Conservation (phyloP, 92 coral and sea anemone species). For the Phenganax marumi region DNA sequence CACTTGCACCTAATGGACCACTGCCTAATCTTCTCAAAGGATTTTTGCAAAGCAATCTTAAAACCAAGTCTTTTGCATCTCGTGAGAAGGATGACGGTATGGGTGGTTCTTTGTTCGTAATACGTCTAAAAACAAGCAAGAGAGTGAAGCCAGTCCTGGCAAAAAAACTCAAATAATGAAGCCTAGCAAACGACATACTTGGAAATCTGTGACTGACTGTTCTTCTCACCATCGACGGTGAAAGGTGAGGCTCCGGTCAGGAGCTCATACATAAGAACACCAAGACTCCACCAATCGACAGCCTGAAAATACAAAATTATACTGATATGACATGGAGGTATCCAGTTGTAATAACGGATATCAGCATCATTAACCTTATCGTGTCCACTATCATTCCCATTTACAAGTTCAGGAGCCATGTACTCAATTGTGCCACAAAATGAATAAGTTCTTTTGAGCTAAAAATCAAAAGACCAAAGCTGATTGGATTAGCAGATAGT, state of each 20-base stretch:
- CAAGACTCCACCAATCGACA: constrained; percentile 99
- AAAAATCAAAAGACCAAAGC: background rate
- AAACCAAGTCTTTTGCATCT: constrained; percentile 72
- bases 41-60: constrained; percentile 73
- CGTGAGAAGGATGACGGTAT: constrained; percentile 80
- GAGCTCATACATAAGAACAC: constrained; percentile 91
- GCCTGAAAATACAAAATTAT: constrained; percentile 55
- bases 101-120: constrained; percentile 80
- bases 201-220: constrained; percentile 94
- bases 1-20: constrained; percentile 88
- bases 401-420: constrained; percentile 99
- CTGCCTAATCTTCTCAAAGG: constrained; percentile 72
- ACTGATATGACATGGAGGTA: background rate
- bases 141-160: background rate
- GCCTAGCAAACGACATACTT: constrained; percentile 59
- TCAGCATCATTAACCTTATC: constrained; percentile 69
- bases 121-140: constrained; percentile 58
- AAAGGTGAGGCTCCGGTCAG: constrained; percentile 99
- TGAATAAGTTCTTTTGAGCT: constrained; percentile 94
- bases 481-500: too few relatives aligned
- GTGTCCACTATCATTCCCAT: constrained; percentile 93
- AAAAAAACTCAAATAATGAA: background rate
- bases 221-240: constrained; percentile 98
- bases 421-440: constrained; percentile 99
- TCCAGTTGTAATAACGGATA: background rate